Percentiles rank a stretch among this genome's conserved stretches.
Conservation (phyloP, 2,113 vertebrate genomes). For the Macaca nemestrina region DNA sequence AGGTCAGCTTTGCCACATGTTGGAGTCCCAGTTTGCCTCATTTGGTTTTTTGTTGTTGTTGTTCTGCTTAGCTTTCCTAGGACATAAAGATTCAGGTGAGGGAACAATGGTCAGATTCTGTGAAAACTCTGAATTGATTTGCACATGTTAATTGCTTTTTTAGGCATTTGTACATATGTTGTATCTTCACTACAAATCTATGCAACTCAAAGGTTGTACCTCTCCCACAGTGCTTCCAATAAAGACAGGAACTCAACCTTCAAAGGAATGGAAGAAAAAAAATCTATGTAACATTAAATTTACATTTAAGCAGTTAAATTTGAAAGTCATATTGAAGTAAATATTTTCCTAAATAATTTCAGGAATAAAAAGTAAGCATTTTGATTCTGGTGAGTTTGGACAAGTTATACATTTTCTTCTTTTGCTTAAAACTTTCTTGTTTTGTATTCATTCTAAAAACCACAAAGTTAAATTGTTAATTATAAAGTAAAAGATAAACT, state of each 20-base stretch:
- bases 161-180: not conserved
- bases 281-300: not conserved
- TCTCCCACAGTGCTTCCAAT: not conserved
- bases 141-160: not conserved
- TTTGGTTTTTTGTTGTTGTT: not conserved
- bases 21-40: not conserved
- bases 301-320: not conserved
- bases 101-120: not conserved
- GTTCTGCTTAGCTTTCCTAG: not conserved
- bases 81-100: not conserved
- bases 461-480: not conserved
- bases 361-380: not conserved
- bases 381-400: not conserved
- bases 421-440: not conserved
- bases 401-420: not conserved
- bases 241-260: not conserved
- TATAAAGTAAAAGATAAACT: not conserved
- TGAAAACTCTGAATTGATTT: not conserved
- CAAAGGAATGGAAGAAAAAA: not conserved
- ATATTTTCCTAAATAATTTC: constrained; percentile 31
- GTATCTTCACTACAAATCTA: not conserved
- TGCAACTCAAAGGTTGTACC: not conserved
- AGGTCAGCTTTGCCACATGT: not conserved
- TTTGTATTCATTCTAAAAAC: not conserved
- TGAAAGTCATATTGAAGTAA: not conserved